Evolutionary conservation across 1,140 invertebrate genomes (phyloP).

Genomic region (Drosophila ironensis): DNA sequence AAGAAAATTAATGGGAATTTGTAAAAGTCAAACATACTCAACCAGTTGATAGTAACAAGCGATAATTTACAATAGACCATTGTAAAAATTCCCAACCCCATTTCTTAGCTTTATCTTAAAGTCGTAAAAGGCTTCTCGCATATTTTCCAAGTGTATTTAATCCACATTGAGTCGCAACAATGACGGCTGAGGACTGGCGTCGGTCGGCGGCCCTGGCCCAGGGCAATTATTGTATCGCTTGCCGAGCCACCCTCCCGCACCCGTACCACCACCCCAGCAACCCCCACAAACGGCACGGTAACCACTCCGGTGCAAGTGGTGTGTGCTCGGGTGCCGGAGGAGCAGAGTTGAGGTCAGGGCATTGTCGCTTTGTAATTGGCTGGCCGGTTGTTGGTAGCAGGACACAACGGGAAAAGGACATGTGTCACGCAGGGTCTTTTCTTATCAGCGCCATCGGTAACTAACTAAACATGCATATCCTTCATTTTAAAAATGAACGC

Average conservation of each 20-base stretch:
- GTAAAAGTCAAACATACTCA: too few species aligned
- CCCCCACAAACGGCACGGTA: constrained; percentile 27
- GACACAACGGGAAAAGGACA: neutral
- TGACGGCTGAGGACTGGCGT: constrained; percentile 53
- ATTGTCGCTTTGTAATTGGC: constrained; percentile 42
- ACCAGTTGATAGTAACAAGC: too few species aligned
- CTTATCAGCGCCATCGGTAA: neutral
- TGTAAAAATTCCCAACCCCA: too few species aligned
- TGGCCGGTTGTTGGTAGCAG: constrained; percentile 14
- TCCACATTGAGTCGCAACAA: constrained; percentile 69
- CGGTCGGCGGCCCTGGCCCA: constrained; percentile 45
- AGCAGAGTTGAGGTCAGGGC: constrained; percentile 31
- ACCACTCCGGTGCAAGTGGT: constrained; percentile 11
- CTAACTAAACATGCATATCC: neutral
- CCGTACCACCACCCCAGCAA: neutral
- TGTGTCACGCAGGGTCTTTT: constrained; percentile 1
- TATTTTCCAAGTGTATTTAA: constrained; percentile 46
- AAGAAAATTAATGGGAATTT: too few species aligned
- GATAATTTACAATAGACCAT: too few species aligned
- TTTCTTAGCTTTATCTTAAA: too few species aligned
- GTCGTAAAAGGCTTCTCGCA: too few species aligned
- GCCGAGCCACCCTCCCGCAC: constrained; percentile 17
- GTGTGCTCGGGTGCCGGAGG: neutral
- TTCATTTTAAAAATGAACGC: neutral
- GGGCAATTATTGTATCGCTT: constrained; percentile 80